phyloP scores from a whole-genome alignment of 92 coral and sea anemone genomes.

The Galaxea fascicularis region DNA sequence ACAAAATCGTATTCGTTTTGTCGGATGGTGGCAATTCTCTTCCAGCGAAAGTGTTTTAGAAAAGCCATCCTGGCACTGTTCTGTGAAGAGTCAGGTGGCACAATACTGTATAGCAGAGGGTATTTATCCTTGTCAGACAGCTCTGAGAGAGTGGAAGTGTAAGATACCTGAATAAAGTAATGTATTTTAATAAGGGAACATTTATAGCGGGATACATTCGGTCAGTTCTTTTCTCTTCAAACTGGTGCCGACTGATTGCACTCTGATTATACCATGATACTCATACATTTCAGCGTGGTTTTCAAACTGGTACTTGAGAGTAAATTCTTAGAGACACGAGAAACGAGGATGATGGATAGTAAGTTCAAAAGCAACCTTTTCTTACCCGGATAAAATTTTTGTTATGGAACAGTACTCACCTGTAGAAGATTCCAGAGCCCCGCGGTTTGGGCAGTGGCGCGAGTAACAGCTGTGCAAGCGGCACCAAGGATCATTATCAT shows the following conservation, averaged over 20 bases:
- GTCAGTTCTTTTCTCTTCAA: too few species aligned
- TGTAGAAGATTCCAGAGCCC: slow-evolving; percentile 73
- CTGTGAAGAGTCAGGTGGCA: slow-evolving; percentile 60
- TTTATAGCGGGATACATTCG: too few species aligned
- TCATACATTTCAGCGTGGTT: too few species aligned
- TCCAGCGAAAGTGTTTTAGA: slow-evolving; percentile 70
- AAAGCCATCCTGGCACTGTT: slow-evolving; percentile 75
- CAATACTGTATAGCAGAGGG: slow-evolving; percentile 65
- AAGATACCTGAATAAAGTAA: slow-evolving; percentile 63
- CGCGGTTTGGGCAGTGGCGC: slow-evolving; percentile 65
- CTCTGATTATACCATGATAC: too few species aligned
- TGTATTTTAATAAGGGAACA: too few species aligned
- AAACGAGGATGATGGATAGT: too few species aligned
- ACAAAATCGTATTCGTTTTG: slow-evolving; percentile 49
- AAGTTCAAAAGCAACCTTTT: too few species aligned
- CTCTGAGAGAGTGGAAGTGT: slow-evolving; percentile 63
- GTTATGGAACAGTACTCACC: too few species aligned
- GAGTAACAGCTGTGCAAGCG: slow-evolving; percentile 68
- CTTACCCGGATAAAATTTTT: too few species aligned
- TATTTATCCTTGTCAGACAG: slow-evolving; percentile 51
- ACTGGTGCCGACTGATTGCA: too few species aligned
- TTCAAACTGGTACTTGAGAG: too few species aligned
- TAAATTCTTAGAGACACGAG: too few species aligned
- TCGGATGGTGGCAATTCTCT: slow-evolving; percentile 73
- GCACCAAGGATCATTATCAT: slow-evolving; percentile 77